Evolutionary conservation across 2,113 vertebrate species (phyloP).

Genomic region (Sinocyclocheilus rhinocerous): DNA sequence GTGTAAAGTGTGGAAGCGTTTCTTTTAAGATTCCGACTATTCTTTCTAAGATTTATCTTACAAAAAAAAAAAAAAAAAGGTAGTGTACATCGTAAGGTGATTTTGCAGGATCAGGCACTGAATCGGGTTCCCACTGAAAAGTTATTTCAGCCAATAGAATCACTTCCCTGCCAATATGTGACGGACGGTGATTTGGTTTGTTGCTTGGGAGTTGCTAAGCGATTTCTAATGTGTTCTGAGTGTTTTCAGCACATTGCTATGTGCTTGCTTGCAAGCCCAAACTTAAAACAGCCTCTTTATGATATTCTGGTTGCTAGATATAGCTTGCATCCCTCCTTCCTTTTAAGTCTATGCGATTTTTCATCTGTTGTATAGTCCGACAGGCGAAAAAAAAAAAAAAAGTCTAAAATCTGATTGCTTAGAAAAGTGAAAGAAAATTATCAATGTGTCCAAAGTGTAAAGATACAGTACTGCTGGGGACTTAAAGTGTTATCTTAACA

Average conservation of each 20-base stretch:
- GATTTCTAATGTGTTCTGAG: neutral
- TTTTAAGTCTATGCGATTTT: neutral
- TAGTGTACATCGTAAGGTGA: neutral
- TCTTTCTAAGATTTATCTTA: too few species aligned
- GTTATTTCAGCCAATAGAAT: neutral
- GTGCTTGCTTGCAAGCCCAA: neutral
- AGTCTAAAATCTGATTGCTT: neutral
- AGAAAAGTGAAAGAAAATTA: neutral
- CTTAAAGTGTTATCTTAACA: neutral
- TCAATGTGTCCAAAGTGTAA: conserved; percentile 21
- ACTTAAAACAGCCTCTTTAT: neutral
- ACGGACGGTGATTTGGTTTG: neutral
- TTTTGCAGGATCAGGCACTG: neutral
- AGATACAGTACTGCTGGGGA: neutral
- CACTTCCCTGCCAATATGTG: neutral
- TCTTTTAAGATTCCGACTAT: too few species aligned
- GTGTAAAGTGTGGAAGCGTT: too few species aligned
- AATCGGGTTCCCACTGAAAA: neutral
- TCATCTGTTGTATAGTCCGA: neutral
- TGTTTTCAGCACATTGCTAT: neutral
- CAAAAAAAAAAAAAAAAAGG: too few species aligned
- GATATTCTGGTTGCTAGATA: neutral
- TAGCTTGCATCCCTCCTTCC: neutral
- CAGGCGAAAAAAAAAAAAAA: neutral
- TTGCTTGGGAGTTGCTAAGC: neutral